phyloP scores from a whole-genome alignment of 2,888 invertebrate species.

The Adelognathus sp. region DNA sequence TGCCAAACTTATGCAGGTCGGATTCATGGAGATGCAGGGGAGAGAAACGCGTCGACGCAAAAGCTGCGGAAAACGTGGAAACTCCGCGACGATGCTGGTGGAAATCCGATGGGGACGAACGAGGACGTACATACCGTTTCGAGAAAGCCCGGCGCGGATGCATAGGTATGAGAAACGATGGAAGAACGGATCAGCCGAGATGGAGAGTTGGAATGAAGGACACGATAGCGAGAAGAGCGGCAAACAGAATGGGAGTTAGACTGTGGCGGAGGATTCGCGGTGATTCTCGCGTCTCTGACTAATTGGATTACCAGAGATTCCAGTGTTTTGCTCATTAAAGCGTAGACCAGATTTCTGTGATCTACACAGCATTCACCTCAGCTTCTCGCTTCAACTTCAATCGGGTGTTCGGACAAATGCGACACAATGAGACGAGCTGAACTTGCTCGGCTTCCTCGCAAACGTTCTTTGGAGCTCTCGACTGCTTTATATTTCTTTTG shows the following conservation, averaged over 20 bases:
- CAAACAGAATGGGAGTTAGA: background rate
- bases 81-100: background rate
- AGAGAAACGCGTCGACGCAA: background rate
- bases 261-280: conserved; percentile 53
- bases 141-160: conserved; percentile 35
- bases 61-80: conserved; percentile 1
- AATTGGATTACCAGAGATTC: conserved; percentile 70
- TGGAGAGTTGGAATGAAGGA: background rate
- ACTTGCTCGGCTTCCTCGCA: background rate
- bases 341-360: conserved; percentile 55
- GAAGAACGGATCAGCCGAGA: background rate
- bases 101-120: conserved; percentile 1
- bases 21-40: conserved; percentile 38
- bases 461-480: background rate
- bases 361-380: conserved; percentile 20
- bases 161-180: conserved; percentile 13
- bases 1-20: conserved; percentile 44
- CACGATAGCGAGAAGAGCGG: background rate
- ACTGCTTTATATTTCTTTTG: background rate
- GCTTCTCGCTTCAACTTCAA: background rate
- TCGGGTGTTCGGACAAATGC: background rate
- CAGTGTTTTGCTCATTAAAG: conserved; percentile 67
- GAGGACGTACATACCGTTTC: background rate
- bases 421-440: background rate
- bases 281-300: conserved; percentile 68